Conservation (phyloP, 2,888 invertebrate species). For the Hypselothyrea guttata region DNA sequence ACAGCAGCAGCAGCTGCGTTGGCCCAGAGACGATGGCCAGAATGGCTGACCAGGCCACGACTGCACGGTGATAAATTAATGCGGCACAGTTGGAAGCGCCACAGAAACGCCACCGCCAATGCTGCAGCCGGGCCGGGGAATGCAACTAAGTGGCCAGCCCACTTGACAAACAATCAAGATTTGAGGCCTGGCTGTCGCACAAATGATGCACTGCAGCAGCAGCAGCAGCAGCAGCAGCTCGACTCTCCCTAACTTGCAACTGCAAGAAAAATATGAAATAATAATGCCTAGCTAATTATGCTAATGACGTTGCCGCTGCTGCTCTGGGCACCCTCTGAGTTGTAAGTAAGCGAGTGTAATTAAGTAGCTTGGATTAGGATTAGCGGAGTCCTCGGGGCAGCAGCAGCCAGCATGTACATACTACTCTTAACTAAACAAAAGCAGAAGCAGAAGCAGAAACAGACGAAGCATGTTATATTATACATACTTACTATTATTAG, state of each 20-base stretch:
- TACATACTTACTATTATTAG: constrained; percentile 6
- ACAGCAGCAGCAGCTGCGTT: constrained; percentile 3
- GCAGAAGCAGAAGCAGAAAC: constrained; percentile 6
- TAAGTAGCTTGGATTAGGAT: constrained; percentile 51
- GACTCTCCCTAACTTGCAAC: too few species aligned
- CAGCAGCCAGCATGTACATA: constrained; percentile 57
- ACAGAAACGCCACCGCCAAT: constrained; percentile 63
- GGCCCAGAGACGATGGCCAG: constrained; percentile 24
- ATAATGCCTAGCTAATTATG: constrained; percentile 53
- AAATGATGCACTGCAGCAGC: constrained; percentile 49
- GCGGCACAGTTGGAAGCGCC: constrained; percentile 52
- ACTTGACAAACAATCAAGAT: constrained; percentile 53
- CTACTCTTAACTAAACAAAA: constrained; percentile 38
- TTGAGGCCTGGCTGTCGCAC: constrained; percentile 49
- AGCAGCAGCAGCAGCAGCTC: constrained; percentile 3
- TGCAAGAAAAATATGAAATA: constrained; percentile 6
- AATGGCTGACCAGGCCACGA: constrained; percentile 58
- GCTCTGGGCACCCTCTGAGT: constrained; percentile 44
- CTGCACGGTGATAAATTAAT: constrained; percentile 75
- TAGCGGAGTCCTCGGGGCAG: constrained; percentile 39
- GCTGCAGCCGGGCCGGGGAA: constrained; percentile 56
- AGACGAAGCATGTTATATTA: background rate
- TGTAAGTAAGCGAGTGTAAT: constrained; percentile 64
- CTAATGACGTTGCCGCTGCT: constrained; percentile 33
- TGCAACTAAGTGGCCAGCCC: constrained; percentile 52